These are phyloP conservation scores for Papilio demoleus DNA, from an alignment of 2,888 invertebrate genomes.

Conservation along the genomic window DNA sequence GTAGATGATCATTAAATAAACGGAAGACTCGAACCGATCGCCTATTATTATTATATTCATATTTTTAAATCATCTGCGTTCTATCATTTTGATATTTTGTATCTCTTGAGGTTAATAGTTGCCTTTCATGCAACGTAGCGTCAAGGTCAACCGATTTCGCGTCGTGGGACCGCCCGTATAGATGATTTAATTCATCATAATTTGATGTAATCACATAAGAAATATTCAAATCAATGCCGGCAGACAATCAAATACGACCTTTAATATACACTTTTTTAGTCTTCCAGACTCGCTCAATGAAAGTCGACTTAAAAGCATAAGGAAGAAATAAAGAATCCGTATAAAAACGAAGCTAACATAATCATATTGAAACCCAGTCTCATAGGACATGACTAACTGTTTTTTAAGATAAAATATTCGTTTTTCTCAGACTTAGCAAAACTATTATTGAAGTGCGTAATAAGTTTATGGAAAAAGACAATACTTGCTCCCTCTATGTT, in stretches of 20 bases:
- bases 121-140: neutral
- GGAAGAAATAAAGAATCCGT: slow-evolving; percentile 47
- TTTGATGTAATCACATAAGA: slow-evolving; percentile 79
- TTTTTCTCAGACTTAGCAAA: neutral
- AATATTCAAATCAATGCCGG: slow-evolving; percentile 81
- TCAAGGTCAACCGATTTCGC: slow-evolving; percentile 77
- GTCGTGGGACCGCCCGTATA: slow-evolving; percentile 76
- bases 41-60: slow-evolving; percentile 54
- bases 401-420: neutral
- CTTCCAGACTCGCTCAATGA: slow-evolving; percentile 79
- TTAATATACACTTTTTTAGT: slow-evolving; percentile 82
- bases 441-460: slow-evolving; percentile 13
- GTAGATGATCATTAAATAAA: slow-evolving; percentile 67
- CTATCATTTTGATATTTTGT: slow-evolving; percentile 45
- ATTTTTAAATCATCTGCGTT: slow-evolving; percentile 53
- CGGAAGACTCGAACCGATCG: slow-evolving; percentile 75
- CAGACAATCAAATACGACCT: slow-evolving; percentile 83
- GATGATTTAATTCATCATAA: slow-evolving; percentile 80
- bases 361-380: neutral
- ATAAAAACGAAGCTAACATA: neutral
- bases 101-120: slow-evolving; percentile 11
- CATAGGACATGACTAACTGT: neutral
- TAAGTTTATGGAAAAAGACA: slow-evolving; percentile 1
- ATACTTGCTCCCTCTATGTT: neutral
- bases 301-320: slow-evolving; percentile 82